These are phyloP conservation scores for Corapipo altera DNA, from an alignment of 2,113 vertebrate species.

Conservation along the genomic window DNA sequence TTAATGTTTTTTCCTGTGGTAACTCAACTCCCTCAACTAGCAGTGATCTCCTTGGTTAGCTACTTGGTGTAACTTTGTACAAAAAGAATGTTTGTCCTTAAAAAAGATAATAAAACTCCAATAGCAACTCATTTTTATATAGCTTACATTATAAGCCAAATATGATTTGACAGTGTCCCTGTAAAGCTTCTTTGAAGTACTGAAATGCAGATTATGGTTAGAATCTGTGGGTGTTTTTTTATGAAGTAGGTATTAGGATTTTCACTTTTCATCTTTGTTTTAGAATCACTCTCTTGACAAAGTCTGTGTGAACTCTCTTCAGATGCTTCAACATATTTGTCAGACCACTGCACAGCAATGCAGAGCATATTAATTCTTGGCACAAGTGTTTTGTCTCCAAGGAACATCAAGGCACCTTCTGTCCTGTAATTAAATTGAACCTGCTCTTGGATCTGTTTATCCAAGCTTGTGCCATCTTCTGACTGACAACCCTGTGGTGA, in stretches of 20 bases:
- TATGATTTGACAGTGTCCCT: constrained; percentile 31
- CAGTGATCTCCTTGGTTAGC: background rate
- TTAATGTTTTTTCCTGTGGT: background rate
- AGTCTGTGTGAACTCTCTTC: constrained; percentile 4
- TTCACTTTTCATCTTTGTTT: constrained; percentile 27
- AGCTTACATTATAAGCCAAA: constrained; percentile 6
- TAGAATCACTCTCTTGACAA: constrained; percentile 19
- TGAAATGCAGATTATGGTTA: constrained; percentile 28
- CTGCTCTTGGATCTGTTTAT: constrained; percentile 30
- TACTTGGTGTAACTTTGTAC: background rate
- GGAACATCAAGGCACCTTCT: constrained; percentile 32
- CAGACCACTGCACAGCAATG: constrained; percentile 15
- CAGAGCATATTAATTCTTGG: constrained; percentile 39
- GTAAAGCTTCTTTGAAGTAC: constrained; percentile 35
- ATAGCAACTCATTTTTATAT: background rate
- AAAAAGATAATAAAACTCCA: background rate
- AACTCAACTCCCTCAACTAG: background rate
- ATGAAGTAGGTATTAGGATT: constrained; percentile 26
- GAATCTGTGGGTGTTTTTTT: background rate
- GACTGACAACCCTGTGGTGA: background rate
- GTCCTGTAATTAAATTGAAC: constrained; percentile 50
- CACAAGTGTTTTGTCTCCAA: background rate
- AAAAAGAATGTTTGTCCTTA: background rate
- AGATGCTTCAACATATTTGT: constrained; percentile 31
- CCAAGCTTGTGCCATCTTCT: background rate